phyloP scores from a whole-genome alignment of 2,888 invertebrate genomes.

The Hanleya hanleyi region DNA sequence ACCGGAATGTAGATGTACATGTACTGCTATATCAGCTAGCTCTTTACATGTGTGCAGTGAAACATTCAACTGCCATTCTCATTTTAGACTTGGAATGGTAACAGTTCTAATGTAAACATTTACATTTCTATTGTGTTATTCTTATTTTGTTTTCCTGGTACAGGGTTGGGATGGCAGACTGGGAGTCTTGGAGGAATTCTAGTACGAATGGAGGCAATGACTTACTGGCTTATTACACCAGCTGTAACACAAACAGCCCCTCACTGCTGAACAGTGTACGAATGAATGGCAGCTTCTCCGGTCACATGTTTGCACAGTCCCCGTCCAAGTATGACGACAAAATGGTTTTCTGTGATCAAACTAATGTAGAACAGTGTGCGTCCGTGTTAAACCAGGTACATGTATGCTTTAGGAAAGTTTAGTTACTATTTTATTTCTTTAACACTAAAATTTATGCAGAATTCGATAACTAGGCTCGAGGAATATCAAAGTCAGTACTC shows the following conservation, averaged over 20 bases:
- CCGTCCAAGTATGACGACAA: slow-evolving; percentile 27
- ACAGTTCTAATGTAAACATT: no score
- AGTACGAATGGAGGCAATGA: slow-evolving; percentile 35
- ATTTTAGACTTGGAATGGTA: no score
- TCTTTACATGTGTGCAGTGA: no score
- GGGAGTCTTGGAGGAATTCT: slow-evolving; percentile 43
- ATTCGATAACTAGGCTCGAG: no score
- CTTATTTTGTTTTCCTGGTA: neutral
- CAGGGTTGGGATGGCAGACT: slow-evolving; percentile 51
- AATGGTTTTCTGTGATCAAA: slow-evolving; percentile 52
- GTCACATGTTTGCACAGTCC: neutral
- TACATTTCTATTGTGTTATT: neutral
- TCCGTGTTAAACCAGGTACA: slow-evolving; percentile 53
- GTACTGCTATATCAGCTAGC: no score
- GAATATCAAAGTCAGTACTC: no score
- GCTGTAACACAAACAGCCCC: neutral
- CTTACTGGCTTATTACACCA: slow-evolving; percentile 35
- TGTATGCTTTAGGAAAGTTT: neutral
- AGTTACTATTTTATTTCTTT: neutral
- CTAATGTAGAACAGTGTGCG: slow-evolving; percentile 54
- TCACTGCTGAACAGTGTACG: slow-evolving; percentile 1
- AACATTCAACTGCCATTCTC: no score
- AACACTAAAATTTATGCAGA: no score
- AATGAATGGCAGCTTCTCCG: slow-evolving; percentile 6
- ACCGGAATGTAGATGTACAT: no score